These are phyloP conservation scores for Crocodylus rhombifer DNA, from an alignment of 2,797 vertebrate genomes.

Conservation along the genomic window DNA sequence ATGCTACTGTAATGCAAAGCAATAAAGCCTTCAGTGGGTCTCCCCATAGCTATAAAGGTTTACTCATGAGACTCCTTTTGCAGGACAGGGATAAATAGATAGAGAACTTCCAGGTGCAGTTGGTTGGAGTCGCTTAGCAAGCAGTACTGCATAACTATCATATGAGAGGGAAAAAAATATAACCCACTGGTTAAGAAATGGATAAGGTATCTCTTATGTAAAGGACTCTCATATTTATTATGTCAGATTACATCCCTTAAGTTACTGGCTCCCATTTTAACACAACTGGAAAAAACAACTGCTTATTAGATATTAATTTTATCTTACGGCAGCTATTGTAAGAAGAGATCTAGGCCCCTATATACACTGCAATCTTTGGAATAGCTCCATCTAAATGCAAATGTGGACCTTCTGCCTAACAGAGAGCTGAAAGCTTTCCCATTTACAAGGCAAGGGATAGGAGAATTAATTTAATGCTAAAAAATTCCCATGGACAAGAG, in stretches of 20 bases:
- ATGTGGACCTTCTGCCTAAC: conserved; percentile 77
- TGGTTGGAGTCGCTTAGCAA: not conserved
- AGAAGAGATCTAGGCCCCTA: conserved; percentile 69
- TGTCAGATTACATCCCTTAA: conserved; percentile 71
- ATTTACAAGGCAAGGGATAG: conserved; percentile 81
- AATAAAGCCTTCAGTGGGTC: fast-evolving
- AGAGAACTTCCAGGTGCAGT: not conserved
- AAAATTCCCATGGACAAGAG: conserved; percentile 78
- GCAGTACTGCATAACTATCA: not conserved
- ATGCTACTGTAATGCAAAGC: not conserved
- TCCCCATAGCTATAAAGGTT: fast-evolving
- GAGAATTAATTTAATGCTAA: conserved; percentile 83
- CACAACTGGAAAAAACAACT: conserved; percentile 64
- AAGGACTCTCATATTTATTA: conserved; percentile 63
- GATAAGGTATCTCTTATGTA: conserved; percentile 54
- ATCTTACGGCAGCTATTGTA: conserved; percentile 79
- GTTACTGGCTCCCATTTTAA: conserved; percentile 61
- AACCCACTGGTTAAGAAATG: conserved; percentile 16
- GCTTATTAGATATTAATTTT: conserved; percentile 80
- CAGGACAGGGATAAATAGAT: not conserved
- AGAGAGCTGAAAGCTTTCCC: conserved; percentile 78
- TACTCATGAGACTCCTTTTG: fast-evolving
- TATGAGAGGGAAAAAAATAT: conserved; percentile 9
- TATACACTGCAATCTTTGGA: conserved; percentile 66
- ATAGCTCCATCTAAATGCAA: conserved; percentile 87